Base-by-base conservation (phyloP, 2,888 invertebrate genomes). In the Lochmaea capreae region DNA sequence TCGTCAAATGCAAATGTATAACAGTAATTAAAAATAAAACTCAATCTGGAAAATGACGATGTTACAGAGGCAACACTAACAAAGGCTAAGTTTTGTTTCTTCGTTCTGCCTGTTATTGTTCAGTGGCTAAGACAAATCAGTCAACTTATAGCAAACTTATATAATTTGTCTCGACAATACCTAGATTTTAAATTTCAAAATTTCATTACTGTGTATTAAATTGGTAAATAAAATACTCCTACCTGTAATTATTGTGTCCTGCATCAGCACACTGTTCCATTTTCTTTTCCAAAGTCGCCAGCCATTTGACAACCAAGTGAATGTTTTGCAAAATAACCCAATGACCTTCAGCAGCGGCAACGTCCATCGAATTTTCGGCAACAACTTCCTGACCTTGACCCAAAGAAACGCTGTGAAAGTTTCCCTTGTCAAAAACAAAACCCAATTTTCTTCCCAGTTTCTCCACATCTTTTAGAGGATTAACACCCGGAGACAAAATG, bases 281-380 rank as follows among this genome's bases (percentile, higher is more conserved):
- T 86, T 94, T 95, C 88, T 97, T 97, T 85, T 98, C 98, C 18
- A 98, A 88, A 0, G 90, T 91, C 0, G 94, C 87, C n/a, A 98
- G 88, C 97, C 98, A 98, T 80, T 91, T 94, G 26, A 93, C 92
- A 0, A 98, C 97, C 76, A 98, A 90, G 88, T 98, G 98, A 73
- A 98, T 93, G 86, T 98, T 98, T 89, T 97, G 93, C 61, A 98
- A 88, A 73, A 98, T 94, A 18, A 97, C 97, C 98, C 98, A 98
- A 82, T 97, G 94, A 0, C 97, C 97, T 52, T 91, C 84, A 54
- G 87, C 88, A 0, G 94, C 90, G 0, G 96, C 95, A 0, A 92
- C 84, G 63, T 93, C 92, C 91, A 98, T 93, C 0, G 96, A 95
- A 78, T 91, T 90, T 85, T 98, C 97, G 0, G 98, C 98, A 0